phyloP scores from a whole-genome alignment of 2,888 invertebrate species.

The Eilema depressum region DNA sequence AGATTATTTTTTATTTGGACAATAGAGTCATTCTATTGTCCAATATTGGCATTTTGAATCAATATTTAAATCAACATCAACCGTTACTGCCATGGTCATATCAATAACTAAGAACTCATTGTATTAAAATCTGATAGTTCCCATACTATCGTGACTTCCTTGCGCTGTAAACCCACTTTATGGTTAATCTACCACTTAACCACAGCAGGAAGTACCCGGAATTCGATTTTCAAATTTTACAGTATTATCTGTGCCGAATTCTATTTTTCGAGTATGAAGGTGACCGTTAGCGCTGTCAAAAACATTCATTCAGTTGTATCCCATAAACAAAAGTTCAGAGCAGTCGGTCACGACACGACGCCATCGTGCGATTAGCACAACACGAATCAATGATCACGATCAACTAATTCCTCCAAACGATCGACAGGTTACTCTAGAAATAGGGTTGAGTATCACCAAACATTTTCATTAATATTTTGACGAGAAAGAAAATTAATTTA shows the following conservation, averaged over 20 bases:
- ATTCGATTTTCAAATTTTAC: slow-evolving; percentile 50
- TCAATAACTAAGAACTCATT: slow-evolving; percentile 28
- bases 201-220: slow-evolving; percentile 40
- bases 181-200: slow-evolving; percentile 32
- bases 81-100: slow-evolving; percentile 38
- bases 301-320: slow-evolving; percentile 39
- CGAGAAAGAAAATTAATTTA: neutral
- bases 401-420: slow-evolving; percentile 13
- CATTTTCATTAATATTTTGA: neutral
- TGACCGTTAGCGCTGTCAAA: slow-evolving; percentile 60
- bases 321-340: slow-evolving; percentile 60
- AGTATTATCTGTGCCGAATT: slow-evolving; percentile 47
- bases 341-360: slow-evolving; percentile 64
- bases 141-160: slow-evolving; percentile 48
- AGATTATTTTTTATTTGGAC: slow-evolving; percentile 2
- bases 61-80: slow-evolving; percentile 30
- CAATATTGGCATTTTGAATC: too few relatives aligned
- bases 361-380: slow-evolving; percentile 57
- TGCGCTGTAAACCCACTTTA: slow-evolving; percentile 43
- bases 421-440: slow-evolving; percentile 54
- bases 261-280: slow-evolving; percentile 49
- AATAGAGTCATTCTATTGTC: slow-evolving; percentile 9
- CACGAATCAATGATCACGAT: slow-evolving; percentile 63
- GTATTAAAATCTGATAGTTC: slow-evolving; percentile 28
- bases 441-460: neutral